Evolutionary conservation across 2,113 vertebrate genomes (phyloP).

Genomic region (Falco punctatus): DNA sequence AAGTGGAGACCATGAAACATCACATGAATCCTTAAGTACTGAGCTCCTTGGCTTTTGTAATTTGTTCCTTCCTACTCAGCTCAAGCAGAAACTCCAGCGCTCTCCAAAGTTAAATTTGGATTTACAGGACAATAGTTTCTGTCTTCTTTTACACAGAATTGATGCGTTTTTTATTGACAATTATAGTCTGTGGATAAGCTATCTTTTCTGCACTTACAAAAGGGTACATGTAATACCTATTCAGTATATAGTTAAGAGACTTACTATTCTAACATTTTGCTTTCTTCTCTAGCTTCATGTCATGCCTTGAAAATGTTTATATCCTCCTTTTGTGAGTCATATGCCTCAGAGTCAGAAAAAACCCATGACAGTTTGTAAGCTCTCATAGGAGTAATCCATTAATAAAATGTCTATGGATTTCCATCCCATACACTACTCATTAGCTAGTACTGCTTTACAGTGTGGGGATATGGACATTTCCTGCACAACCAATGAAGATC

Average conservation of each 20-base stretch:
- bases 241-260: neutral
- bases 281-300: conserved; percentile 2
- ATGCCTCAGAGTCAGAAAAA: neutral
- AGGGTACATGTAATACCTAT: neutral
- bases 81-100: neutral
- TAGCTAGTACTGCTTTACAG: neutral
- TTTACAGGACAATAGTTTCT: neutral
- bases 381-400: neutral
- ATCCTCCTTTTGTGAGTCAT: conserved; percentile 24
- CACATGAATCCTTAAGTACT: neutral
- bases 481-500: accelerated
- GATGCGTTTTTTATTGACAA: neutral
- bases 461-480: neutral
- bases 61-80: neutral
- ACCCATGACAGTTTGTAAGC: neutral
- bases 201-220: neutral
- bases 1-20: neutral
- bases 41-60: neutral
- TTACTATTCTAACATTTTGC: neutral
- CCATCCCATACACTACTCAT: neutral
- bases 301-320: neutral
- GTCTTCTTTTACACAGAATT: neutral
- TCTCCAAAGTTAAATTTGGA: neutral
- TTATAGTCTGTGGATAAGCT: neutral
- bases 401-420: neutral